These are phyloP conservation scores for Agelastica alni DNA, from an alignment of 2,888 invertebrate genomes.

Conservation along the genomic window DNA sequence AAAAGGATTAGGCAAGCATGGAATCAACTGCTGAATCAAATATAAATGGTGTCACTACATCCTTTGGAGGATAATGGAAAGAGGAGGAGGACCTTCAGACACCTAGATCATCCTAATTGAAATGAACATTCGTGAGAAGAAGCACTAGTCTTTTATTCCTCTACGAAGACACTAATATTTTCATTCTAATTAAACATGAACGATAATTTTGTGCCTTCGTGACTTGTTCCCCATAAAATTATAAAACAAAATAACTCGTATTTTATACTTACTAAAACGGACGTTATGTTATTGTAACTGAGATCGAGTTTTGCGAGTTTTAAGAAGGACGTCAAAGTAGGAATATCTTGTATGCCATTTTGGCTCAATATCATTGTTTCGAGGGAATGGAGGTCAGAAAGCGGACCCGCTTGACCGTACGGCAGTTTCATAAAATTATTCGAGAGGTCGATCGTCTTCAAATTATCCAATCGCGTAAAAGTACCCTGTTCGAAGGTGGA, in stretches of 20 bases:
- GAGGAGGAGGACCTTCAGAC: too few species aligned
- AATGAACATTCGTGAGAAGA: too few species aligned
- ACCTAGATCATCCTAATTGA: too few species aligned
- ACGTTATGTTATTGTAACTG: conserved; percentile 12
- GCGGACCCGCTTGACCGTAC: conserved; percentile 28
- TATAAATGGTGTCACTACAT: too few species aligned
- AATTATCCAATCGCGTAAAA: conserved; percentile 41
- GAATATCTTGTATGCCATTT: conserved; percentile 29
- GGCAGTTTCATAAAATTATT: conserved; percentile 36
- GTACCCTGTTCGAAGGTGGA: conserved; percentile 64
- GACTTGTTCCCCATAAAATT: too few species aligned
- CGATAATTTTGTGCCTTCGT: too few species aligned
- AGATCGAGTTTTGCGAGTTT: conserved; percentile 34
- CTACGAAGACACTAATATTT: too few species aligned
- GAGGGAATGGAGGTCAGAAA: conserved; percentile 30
- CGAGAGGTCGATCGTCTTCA: conserved; percentile 37
- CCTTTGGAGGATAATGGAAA: too few species aligned
- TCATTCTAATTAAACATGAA: too few species aligned
- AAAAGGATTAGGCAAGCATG: too few species aligned
- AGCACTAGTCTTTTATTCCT: too few species aligned
- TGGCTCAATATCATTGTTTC: conserved; percentile 26
- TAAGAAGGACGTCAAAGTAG: conserved; percentile 9
- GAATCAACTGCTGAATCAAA: too few species aligned
- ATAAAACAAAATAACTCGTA: neutral
- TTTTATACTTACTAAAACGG: conserved; percentile 1